A percentile compares a stretch with the other conserved stretches of the same genome.
phyloP scores from a whole-genome alignment of 2,888 invertebrate genomes.

The Dicroscelio sp. region DNA sequence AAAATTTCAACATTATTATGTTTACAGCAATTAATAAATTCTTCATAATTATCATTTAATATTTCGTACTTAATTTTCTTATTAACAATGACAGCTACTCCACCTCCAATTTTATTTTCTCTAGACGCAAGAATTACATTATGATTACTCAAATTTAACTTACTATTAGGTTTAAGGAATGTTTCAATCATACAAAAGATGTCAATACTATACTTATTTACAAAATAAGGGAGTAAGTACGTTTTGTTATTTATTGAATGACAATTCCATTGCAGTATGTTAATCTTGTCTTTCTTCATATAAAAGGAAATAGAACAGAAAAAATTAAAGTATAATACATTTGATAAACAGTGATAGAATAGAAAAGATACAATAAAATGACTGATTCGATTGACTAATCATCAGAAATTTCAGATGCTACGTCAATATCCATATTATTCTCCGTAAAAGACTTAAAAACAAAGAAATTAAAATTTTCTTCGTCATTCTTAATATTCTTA shows the following conservation, averaged over 20 bases:
- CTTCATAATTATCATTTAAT: not conserved
- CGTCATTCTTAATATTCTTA: no score
- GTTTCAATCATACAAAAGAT: slow-evolving; percentile 7
- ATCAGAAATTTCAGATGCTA: no score
- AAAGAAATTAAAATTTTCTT: no score
- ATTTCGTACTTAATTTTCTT: not conserved
- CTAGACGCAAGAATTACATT: not conserved
- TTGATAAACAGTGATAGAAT: not conserved
- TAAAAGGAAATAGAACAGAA: no score
- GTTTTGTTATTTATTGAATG: not conserved
- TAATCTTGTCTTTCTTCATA: no score
- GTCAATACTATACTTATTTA: not conserved
- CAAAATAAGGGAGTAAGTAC: not conserved
- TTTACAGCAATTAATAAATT: not conserved
- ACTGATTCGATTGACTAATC: no score
- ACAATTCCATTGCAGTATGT: slow-evolving; percentile 19
- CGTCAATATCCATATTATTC: no score
- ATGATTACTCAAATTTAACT: not conserved
- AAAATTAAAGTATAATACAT: no score
- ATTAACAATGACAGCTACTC: not conserved
- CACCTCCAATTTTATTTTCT: not conserved
- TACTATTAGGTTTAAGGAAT: not conserved
- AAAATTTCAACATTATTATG: not conserved
- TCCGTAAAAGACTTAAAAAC: no score
- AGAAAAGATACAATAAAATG: no score